Evolutionary conservation across 2,888 invertebrate genomes (phyloP).

Genomic region (Ommatoiulus sabulosus): DNA sequence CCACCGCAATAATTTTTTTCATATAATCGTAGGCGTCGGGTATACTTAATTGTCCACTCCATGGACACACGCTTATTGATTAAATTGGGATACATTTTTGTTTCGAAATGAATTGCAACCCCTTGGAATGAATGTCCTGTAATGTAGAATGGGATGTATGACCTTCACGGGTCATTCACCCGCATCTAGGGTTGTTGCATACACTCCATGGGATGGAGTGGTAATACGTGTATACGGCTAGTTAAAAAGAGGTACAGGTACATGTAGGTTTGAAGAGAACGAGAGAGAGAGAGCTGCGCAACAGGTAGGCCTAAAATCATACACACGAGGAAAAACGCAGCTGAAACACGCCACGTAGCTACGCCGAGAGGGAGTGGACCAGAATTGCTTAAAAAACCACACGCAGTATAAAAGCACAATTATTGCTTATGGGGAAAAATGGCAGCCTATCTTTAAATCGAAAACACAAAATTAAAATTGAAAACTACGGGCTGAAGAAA

Average conservation of each 20-base stretch:
- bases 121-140: background rate
- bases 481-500: background rate
- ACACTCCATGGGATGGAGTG: conserved; percentile 27
- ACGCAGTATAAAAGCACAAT: background rate
- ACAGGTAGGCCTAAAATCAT: background rate
- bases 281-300: background rate
- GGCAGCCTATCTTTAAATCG: background rate
- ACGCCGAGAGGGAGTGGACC: conserved; percentile 7
- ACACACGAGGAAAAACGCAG: background rate
- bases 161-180: conserved; percentile 16
- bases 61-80: background rate
- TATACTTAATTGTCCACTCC: background rate
- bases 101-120: background rate
- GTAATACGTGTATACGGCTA: background rate
- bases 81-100: background rate
- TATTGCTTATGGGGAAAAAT: background rate
- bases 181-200: background rate
- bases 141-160: conserved; percentile 1
- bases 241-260: background rate
- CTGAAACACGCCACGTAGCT: background rate
- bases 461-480: background rate
- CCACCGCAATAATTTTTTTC: background rate
- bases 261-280: background rate
- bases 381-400: background rate
- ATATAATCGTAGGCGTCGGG: background rate